These are phyloP conservation scores for Acanthisitta chloris DNA, from an alignment of 2,113 vertebrate genomes.

Conservation along the genomic window DNA sequence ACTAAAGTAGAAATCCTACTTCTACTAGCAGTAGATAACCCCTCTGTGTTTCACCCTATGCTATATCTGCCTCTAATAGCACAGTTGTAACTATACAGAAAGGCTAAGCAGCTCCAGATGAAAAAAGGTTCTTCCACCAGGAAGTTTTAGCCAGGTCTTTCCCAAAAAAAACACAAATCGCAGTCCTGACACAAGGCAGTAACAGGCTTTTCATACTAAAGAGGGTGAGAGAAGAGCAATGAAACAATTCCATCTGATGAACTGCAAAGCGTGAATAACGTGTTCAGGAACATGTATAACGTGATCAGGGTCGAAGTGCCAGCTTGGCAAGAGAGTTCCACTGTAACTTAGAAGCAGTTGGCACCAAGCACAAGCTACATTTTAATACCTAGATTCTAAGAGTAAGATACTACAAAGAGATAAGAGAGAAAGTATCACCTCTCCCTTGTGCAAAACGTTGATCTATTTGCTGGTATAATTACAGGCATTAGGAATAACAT, in stretches of 20 bases:
- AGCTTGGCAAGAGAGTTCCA: background rate
- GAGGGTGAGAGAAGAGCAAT: background rate
- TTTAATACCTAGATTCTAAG: background rate
- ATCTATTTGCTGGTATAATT: background rate
- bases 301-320: background rate
- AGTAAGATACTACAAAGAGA: background rate
- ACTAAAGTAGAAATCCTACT: background rate
- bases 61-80: background rate
- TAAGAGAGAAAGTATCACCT: background rate
- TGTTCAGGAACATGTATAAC: background rate
- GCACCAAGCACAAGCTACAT: background rate
- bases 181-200: background rate
- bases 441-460: background rate
- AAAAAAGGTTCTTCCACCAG: background rate
- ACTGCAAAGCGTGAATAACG: background rate
- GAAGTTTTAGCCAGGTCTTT: background rate
- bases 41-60: background rate
- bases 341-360: background rate
- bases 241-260: background rate
- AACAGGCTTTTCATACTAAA: background rate
- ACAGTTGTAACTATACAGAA: background rate
- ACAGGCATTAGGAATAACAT: background rate
- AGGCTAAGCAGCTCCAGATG: background rate
- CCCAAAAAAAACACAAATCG: background rate
- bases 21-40: background rate